Evolutionary conservation across 2,888 invertebrate species (phyloP), one percentile per base, ranked within the genome.

Genomic region (Omphaloscelis lunosa): DNA sequence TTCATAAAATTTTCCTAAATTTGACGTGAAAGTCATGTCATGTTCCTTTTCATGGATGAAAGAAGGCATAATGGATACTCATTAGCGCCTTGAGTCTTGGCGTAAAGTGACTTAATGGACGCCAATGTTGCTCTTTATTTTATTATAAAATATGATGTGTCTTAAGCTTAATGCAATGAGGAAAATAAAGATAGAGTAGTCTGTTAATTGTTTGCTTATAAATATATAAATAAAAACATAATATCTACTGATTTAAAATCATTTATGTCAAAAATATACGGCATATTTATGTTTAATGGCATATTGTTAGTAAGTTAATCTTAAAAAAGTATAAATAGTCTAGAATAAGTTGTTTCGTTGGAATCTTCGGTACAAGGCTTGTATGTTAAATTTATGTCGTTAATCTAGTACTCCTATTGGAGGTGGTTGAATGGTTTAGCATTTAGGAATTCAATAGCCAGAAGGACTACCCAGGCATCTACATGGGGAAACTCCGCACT

Each of bases 1-100:
- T 86, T 75, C 63, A 86, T 86, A 83, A 86, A 80, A 77, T 79
- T 41, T 58, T 75, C n/a, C 29, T 41, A 86, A 80, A 85, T 85
- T 83, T 75, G 62, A 80, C 51, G 72, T 58, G 80, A 86, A 83
- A 74, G 80, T 72, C 80, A 67, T 53, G 84, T 80, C 80, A 58
- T 83, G 80, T 75, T 63, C 27, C 77, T 75, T 86, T 77, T 77
- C 67, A 72, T 53, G 77, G 80, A 80, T 83, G 76, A 77, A 86
- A 86, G 75, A 77, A 86, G 65, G 58, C 39, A 75, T 80, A 86
- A 86, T 85, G 86, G 77, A 77, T 73, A 61, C 80, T 79, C 75
- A 77, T 85, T 85, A 84, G 58, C 65, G 78, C 72, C 71, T 34
- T 27, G 66, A 73, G 77, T 62, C 84, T 76, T 67, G 51, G 79